Base-by-base conservation (phyloP, 2,113 vertebrate species). In the Lonchura striata region DNA sequence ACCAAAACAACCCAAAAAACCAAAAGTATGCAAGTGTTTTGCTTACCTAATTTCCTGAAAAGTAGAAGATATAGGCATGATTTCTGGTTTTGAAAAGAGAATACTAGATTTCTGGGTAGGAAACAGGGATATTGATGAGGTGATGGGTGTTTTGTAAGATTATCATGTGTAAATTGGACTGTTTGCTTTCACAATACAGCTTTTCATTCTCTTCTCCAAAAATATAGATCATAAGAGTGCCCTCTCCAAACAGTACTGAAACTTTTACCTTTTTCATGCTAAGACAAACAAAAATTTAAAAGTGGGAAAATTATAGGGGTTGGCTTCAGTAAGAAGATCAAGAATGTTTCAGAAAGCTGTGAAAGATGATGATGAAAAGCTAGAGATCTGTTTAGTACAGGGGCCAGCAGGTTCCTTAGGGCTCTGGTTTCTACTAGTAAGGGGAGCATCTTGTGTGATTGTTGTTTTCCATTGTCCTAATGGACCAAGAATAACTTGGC, bases 41-140 rank as follows among this genome's bases (percentile, higher is more conserved):
- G 16, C 8, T 64, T 60, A 22, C 18, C 6, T 89, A 0, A 12
- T 74, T 79, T 53, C 22, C 71, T 83, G 64, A 53, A 25, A 84
- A 66, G 13, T 13, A 27, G 28, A 61, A 78, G 18, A 24, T 52
- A 42, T 0, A 44, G 39, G 1, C 4, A 15, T 52, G 23, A 3
- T 54, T 15, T 77, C 7, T 63, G 47, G 10, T 46, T 78, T 59
- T 68, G 41, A 28, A 76, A 82, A 65, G 1, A 33, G 16, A 68
- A 25, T 66, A 15, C 27, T 63, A 23, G 5, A 33, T 75, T 79
- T 65, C 20, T 78, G 20, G 4, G 11, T 63, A 37, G 52, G 25
- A 87, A 66, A 47, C 1, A 37, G 24, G 7, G 59, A 22, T 91
- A 22, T 37, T 76, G 30, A 44, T 72, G 46, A 53, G 25, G 10